Base-by-base conservation (phyloP, 2,888 invertebrate genomes). In the Parnassius glacialis region DNA sequence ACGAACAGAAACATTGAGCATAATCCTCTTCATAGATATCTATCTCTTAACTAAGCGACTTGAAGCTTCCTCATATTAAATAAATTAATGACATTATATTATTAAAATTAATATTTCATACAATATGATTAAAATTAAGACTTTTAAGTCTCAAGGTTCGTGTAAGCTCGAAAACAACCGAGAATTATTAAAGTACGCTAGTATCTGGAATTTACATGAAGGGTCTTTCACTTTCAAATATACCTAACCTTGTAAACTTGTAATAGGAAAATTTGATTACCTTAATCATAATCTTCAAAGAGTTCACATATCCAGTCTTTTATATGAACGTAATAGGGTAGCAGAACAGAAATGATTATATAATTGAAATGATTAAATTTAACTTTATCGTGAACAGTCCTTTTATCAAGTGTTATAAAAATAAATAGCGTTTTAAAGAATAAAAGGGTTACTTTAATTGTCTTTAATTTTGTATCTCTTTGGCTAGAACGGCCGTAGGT, bases 391-490 rank as follows among this genome's bases (percentile, higher is more conserved):
- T 20, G 50, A 50, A 50, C 54, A 53, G 44, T 53, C 11, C 48
- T 61, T 42, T 16, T 11, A n/a, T 10, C 9, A 5, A 44, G 53
- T 13, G 53, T 43, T 57, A 45, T 47, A 62, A 58, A 53, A 62
- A 58, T 58, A 57, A 58, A 58, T 54, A 45, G 53, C 50, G 43
- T 62, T 58, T 58, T 54, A 62, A 63, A 59, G 41, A 55, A 55
- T 55, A 51, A 58, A 58, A 54, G 62, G 62, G 62, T 63, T 59
- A 51, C 55, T 47, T 51, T 52, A 55, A 63, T 59, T 56, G 62
- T 63, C 41, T 63, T 63, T 59, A 59, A 63, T 63, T 63, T 63
- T 55, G 57, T 52, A 59, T 63, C 58, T 58, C 58, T 58, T 58
- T 54, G 9, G 52, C 59, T 44, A 63, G 42, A 43, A 52, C 25